Percentiles rank a stretch among this genome's conserved stretches.
Conservation (phyloP, 2,113 vertebrate genomes). For the Athene cunicularia region DNA sequence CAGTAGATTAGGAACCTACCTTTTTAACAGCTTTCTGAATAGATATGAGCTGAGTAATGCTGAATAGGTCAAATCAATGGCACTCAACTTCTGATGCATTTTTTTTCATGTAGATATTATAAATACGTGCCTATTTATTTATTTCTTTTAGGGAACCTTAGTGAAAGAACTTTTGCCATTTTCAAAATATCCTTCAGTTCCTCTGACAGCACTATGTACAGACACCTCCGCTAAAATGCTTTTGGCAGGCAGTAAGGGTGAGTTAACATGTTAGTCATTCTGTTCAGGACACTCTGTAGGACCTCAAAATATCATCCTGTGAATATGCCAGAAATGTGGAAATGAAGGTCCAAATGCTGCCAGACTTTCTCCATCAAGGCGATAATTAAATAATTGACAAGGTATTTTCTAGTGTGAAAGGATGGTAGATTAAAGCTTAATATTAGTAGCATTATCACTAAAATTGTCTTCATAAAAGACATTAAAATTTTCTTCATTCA, state of each 20-base stretch:
- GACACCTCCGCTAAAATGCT: conserved; percentile 60
- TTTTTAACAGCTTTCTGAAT: background rate
- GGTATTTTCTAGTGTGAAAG: background rate
- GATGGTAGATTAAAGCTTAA: background rate
- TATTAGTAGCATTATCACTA: background rate
- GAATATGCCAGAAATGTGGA: background rate
- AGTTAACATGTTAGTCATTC: conserved; percentile 1
- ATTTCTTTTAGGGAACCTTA: conserved; percentile 67
- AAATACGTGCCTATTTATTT: background rate
- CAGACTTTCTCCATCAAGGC: background rate
- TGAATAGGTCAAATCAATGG: background rate
- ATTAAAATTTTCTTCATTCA: background rate
- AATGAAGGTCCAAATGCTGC: background rate
- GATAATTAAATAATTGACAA: background rate
- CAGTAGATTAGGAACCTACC: background rate
- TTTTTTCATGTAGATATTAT: background rate
- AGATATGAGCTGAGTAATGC: background rate
- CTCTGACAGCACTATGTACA: conserved; percentile 65
- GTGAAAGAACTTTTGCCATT: conserved; percentile 72
- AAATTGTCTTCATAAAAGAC: background rate
- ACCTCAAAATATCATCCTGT: background rate
- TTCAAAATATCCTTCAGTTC: conserved; percentile 68
- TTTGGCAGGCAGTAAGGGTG: conserved; percentile 69
- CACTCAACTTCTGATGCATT: background rate
- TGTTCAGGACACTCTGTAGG: background rate